Evolutionary conservation across 1,140 invertebrate genomes (phyloP), one percentile per base, ranked within the genome.

Genomic region (Drosophila lacertosa): DNA sequence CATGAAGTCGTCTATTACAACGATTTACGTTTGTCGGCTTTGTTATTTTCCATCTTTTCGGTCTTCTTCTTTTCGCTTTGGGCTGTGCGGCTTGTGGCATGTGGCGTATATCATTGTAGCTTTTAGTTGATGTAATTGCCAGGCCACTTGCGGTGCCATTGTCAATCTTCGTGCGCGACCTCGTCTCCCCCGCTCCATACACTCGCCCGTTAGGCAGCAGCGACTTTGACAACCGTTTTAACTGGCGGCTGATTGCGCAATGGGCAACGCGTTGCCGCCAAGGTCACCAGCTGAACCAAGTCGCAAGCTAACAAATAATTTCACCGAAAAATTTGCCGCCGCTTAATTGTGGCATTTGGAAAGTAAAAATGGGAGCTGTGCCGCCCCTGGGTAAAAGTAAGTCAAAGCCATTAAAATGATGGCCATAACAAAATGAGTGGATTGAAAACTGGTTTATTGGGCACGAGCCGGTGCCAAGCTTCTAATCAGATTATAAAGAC

Each of bases 401-500:
- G 26, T 16, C 45, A 29, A 5, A 29, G 2, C 45, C 45, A 48
- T 48, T 24, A 45, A 45, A 45, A 24, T 4, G 0, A 3, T 24
- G 11, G 7, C 10, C 24, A 24, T 24, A 11, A 33, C 10, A 33
- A 33, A 11, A 3, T 4, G 0, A 33, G 4, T 4, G 13, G 20
- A 5, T 45, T 7, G 18, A 9, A 7, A 2, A 13, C n/a, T 0
- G 33, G 15, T 18, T 18, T 18, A 11, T 22, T 32, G 24, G 24
- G 5, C 1, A 2, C 3, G 1, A 24, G 24, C 24, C 9, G 24
- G 24, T 13, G 1, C 11, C 24, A 65, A 75, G 44, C 18, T 68
- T 54, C 62, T 72, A 6, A 83, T 39, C 20, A 84, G 32, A 54
- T 75, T 68, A 40, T 83, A 83, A 1, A 53, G 3, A 66, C 67